phyloP scores from a whole-genome alignment of 2,797 vertebrate genomes.

The Borostomias antarcticus region DNA sequence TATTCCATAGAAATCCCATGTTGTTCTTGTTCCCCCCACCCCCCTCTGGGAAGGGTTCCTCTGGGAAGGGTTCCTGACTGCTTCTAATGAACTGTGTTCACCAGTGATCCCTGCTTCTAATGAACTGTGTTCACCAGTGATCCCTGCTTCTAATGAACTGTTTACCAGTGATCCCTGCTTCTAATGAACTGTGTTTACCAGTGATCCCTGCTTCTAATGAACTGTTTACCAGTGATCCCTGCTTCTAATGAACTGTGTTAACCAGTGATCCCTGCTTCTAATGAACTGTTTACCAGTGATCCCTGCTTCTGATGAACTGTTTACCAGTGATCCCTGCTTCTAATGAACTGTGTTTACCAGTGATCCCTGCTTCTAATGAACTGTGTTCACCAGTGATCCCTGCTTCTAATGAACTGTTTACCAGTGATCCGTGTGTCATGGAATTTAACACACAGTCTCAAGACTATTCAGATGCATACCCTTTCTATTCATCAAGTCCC shows the following conservation, averaged over 20 bases:
- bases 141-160: neutral
- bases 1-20: conserved; percentile 5
- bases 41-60: neutral
- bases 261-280: neutral
- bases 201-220: neutral
- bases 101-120: too few species aligned
- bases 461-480: too few species aligned
- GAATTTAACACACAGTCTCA: too few species aligned
- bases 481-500: too few species aligned
- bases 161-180: too few species aligned
- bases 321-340: neutral
- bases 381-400: too few species aligned
- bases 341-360: conserved; percentile 1
- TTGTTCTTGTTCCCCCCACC: neutral
- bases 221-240: conserved; percentile 40
- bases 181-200: too few species aligned
- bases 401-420: neutral
- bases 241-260: too few species aligned
- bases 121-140: too few species aligned
- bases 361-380: too few species aligned
- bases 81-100: conserved; percentile 53
- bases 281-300: conserved; percentile 32
- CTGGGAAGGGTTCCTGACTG: conserved; percentile 22
- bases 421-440: conserved; percentile 53
- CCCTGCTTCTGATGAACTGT: too few species aligned